phyloP scores from a whole-genome alignment of 2,113 vertebrate species.

The Clarias gariepinus region DNA sequence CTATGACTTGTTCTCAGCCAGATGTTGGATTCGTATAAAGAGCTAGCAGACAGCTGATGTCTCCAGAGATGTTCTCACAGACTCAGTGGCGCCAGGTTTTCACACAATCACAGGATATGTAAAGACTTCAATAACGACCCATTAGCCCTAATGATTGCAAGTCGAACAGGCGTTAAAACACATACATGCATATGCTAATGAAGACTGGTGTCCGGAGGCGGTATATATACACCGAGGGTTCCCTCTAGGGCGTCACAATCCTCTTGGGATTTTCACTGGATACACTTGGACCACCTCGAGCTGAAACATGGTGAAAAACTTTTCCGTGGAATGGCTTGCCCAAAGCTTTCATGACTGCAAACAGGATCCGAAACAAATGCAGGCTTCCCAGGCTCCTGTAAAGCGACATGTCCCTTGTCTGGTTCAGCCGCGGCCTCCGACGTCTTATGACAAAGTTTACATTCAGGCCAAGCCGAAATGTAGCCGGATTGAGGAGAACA shows the following conservation, averaged over 20 bases:
- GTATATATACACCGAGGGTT: slow-evolving; percentile 41
- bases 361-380: slow-evolving; percentile 4
- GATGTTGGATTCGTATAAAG: slow-evolving; percentile 58
- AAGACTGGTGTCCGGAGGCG: background rate
- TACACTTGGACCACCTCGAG: slow-evolving; percentile 11
- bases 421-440: slow-evolving; percentile 67
- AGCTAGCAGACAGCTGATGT: slow-evolving; percentile 63
- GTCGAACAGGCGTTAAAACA: slow-evolving; percentile 71
- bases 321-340: slow-evolving; percentile 83
- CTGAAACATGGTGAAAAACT: slow-evolving; percentile 69
- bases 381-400: background rate
- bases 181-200: slow-evolving; percentile 70
- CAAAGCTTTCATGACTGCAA: slow-evolving; percentile 68
- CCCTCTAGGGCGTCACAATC: background rate
- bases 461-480: slow-evolving; percentile 67
- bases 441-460: slow-evolving; percentile 59
- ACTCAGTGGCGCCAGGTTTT: slow-evolving; percentile 74
- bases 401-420: slow-evolving; percentile 70
- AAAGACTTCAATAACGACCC: slow-evolving; percentile 76
- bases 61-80: slow-evolving; percentile 66
- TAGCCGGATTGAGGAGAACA: slow-evolving; percentile 26
- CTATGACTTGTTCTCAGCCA: slow-evolving; percentile 13
- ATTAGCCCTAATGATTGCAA: slow-evolving; percentile 76
- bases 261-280: slow-evolving; percentile 44
- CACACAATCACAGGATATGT: slow-evolving; percentile 77